phyloP scores from a whole-genome alignment of 2,797 vertebrate species.

The Squalus acanthias region DNA sequence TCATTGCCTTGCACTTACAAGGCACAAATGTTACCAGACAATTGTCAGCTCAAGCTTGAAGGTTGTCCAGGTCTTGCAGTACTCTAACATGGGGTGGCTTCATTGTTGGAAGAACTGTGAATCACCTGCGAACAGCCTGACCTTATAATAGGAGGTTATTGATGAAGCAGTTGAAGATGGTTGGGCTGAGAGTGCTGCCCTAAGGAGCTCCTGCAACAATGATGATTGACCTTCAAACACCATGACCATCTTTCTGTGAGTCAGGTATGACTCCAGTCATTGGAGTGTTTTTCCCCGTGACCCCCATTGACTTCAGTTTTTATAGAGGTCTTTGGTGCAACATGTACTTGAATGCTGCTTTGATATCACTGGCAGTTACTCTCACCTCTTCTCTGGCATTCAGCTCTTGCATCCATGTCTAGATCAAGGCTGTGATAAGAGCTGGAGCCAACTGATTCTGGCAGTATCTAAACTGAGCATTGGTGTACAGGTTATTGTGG shows the following conservation, averaged over 20 bases:
- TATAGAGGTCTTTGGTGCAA: neutral
- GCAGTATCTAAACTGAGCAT: neutral
- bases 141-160: neutral
- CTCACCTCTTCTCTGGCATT: neutral
- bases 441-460: neutral
- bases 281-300: neutral
- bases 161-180: neutral
- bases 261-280: neutral
- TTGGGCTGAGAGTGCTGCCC: neutral
- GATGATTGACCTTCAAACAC: neutral
- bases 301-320: neutral
- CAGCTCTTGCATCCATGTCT: neutral
- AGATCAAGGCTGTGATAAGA: neutral
- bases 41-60: conserved; percentile 24
- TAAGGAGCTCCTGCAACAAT: too few relatives aligned
- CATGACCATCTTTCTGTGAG: neutral
- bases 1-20: neutral
- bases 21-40: neutral
- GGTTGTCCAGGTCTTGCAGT: conserved; percentile 4
- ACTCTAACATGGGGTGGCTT: neutral
- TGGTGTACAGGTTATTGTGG: neutral
- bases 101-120: neutral
- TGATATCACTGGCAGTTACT: neutral
- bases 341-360: neutral
- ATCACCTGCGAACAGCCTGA: neutral